Conservation (phyloP, 1,140 invertebrate genomes). For the Vollenhovia emeryi region DNA sequence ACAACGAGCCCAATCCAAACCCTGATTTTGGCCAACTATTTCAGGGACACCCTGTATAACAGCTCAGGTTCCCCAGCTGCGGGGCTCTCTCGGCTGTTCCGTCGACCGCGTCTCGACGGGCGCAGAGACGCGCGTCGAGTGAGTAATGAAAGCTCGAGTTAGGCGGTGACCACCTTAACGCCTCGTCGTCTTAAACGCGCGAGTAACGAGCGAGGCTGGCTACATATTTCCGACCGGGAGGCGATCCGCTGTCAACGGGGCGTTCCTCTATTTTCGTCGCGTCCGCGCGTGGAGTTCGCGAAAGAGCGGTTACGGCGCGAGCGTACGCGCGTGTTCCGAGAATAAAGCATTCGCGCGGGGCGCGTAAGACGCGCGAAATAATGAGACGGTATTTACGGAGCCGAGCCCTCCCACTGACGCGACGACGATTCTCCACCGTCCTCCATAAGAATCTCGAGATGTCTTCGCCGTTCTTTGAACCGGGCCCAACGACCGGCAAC, state of each 20-base stretch:
- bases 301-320: not conserved
- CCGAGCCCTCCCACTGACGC: not conserved
- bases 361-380: slow-evolving; percentile 65
- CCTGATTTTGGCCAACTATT: too few species aligned
- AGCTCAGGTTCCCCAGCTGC: slow-evolving; percentile 1
- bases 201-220: slow-evolving; percentile 40
- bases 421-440: not conserved
- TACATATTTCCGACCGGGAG: slow-evolving; percentile 55
- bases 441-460: slow-evolving; percentile 1
- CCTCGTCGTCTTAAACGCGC: slow-evolving; percentile 12
- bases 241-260: slow-evolving; percentile 67
- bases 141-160: slow-evolving; percentile 40
- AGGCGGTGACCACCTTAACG: slow-evolving; percentile 9
- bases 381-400: slow-evolving; percentile 52
- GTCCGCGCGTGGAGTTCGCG: not conserved
- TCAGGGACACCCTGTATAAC: too few species aligned
- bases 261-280: slow-evolving; percentile 76
- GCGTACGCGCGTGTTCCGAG: slow-evolving; percentile 29
- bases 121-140: not conserved
- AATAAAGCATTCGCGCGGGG: slow-evolving; percentile 66
- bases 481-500: not conserved
- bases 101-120: not conserved
- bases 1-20: too few species aligned
- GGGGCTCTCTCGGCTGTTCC: not conserved
- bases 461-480: slow-evolving; percentile 29